These are phyloP conservation scores for Trichopoda pennipes DNA, from an alignment of 2,888 invertebrate genomes.

Conservation along the genomic window DNA sequence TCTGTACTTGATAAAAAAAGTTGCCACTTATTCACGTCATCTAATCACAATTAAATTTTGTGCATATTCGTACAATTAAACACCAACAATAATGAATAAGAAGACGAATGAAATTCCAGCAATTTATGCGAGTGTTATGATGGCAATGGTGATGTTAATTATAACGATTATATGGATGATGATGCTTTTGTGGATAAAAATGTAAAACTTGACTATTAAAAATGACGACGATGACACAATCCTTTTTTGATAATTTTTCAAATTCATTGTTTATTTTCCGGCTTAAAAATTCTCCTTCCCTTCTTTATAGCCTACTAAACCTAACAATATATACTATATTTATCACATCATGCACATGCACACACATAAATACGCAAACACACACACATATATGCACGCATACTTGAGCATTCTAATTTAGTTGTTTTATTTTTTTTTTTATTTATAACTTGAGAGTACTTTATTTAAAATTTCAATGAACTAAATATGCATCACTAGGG, in stretches of 20 bases:
- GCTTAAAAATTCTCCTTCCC: neutral
- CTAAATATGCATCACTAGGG: neutral
- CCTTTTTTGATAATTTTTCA: slow-evolving; percentile 29
- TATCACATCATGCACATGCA: too few relatives aligned
- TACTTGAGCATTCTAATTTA: too few relatives aligned
- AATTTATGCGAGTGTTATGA: neutral
- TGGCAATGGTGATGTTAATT: neutral
- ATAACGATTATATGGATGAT: slow-evolving; percentile 1
- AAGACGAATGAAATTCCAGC: neutral
- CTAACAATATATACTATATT: too few relatives aligned
- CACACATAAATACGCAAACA: too few relatives aligned
- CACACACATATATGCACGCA: too few relatives aligned
- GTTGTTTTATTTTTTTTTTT: too few relatives aligned
- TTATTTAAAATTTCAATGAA: slow-evolving; percentile 34
- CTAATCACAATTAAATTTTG: slow-evolving; percentile 33
- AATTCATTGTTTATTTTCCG: slow-evolving; percentile 27
- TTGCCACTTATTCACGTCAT: neutral
- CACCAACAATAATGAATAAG: slow-evolving; percentile 19
- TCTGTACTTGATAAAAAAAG: slow-evolving; percentile 10
- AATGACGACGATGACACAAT: slow-evolving; percentile 39
- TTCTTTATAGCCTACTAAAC: too few relatives aligned
- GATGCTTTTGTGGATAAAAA: neutral
- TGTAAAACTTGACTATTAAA: neutral
- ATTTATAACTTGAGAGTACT: slow-evolving; percentile 33
- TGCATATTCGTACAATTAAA: slow-evolving; percentile 17